Percentiles rank a stretch among this genome's conserved stretches.
Conservation (phyloP, 2,113 vertebrate genomes). For the Corythornis vintsioides region DNA sequence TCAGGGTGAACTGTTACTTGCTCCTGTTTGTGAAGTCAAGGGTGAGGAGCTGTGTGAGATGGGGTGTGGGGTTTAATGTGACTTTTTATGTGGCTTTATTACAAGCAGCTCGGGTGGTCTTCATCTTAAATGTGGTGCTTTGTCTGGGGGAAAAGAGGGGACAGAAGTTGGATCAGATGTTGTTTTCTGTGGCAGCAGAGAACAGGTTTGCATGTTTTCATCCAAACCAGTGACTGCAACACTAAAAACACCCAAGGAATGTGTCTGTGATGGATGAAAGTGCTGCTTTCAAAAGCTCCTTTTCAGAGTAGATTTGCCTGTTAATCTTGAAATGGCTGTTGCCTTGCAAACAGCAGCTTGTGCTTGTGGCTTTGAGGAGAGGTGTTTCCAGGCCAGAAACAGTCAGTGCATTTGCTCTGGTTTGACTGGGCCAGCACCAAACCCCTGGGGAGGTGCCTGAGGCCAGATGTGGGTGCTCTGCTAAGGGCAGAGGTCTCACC, state of each 20-base stretch:
- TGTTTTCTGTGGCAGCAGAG: not conserved
- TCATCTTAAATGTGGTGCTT: not conserved
- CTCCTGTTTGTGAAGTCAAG: not conserved
- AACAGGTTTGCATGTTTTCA: not conserved
- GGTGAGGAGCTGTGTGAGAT: not conserved
- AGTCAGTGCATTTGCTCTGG: rapidly evolving
- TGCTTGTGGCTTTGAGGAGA: not conserved
- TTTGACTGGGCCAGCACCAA: not conserved
- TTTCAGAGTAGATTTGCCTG: not conserved
- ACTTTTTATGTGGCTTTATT: not conserved
- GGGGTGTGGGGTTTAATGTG: not conserved
- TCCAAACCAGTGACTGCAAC: not conserved
- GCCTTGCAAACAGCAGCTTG: not conserved
- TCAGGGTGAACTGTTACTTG: not conserved
- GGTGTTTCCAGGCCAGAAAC: not conserved
- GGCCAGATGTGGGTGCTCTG: not conserved
- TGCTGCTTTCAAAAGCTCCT: not conserved
- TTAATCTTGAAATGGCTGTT: not conserved
- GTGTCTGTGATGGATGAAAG: not conserved
- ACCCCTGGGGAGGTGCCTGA: not conserved
- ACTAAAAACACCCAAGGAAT: not conserved
- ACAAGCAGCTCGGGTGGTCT: not conserved
- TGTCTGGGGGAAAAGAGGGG: not conserved
- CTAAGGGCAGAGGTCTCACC: not conserved
- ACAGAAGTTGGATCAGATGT: not conserved